Percentiles rank a stretch among this genome's conserved stretches.
Evolutionary conservation across 1,140 invertebrate genomes (phyloP).

Genomic region (Archegozetes longisetosus): DNA sequence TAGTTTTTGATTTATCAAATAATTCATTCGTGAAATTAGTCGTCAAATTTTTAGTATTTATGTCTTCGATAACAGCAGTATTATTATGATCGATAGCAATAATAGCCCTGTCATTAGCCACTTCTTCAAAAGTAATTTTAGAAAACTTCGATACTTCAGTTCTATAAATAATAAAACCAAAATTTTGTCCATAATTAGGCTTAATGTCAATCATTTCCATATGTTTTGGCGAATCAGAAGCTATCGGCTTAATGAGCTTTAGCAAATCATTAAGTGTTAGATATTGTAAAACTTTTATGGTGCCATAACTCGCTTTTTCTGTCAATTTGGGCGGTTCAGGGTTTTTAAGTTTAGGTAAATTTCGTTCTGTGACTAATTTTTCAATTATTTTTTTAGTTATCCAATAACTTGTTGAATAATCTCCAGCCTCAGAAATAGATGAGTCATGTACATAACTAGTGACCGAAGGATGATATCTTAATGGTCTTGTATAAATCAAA

Average conservation of each 20-base stretch:
- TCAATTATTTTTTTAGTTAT: background rate
- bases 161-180: no score
- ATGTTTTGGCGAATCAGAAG: no score
- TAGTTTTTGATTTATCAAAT: background rate
- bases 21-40: background rate
- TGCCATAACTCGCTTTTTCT: background rate
- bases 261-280: background rate
- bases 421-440: slow-evolving; percentile 30
- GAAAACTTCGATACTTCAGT: no score
- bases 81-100: background rate
- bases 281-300: background rate
- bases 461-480: slow-evolving; percentile 25
- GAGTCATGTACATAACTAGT: slow-evolving; percentile 38
- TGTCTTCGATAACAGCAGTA: background rate
- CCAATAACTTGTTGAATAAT: background rate
- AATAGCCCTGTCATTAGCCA: background rate
- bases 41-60: background rate
- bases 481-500: no score
- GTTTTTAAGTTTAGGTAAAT: background rate
- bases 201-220: no score
- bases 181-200: no score
- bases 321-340: background rate
- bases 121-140: no score
- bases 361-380: background rate
- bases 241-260: background rate